Evolutionary conservation across 2,888 invertebrate species (phyloP).

Genomic region (Netelia fuscicornis): DNA sequence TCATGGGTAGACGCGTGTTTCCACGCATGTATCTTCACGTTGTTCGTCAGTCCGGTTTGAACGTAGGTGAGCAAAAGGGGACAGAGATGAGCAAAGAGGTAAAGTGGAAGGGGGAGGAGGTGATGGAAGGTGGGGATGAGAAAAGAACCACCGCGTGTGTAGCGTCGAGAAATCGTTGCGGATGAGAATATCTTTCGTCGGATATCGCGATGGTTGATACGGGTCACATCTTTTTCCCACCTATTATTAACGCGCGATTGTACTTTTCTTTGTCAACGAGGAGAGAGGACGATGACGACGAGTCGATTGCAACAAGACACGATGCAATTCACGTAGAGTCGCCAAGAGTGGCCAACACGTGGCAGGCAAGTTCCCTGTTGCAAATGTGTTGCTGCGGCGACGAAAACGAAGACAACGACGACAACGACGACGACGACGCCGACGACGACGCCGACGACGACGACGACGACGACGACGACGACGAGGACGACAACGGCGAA

Average conservation of each 20-base stretch:
- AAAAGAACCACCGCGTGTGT: slow-evolving; percentile 3
- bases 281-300: slow-evolving; percentile 63
- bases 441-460: slow-evolving; percentile 46
- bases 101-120: background rate
- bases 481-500: background rate
- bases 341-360: slow-evolving; percentile 46
- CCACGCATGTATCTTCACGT: slow-evolving; percentile 17
- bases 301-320: slow-evolving; percentile 52
- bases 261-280: slow-evolving; percentile 20
- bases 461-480: background rate
- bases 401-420: slow-evolving; percentile 16
- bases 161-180: slow-evolving; percentile 20
- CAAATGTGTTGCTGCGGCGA: slow-evolving; percentile 47
- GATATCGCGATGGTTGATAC: slow-evolving; percentile 26
- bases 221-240: slow-evolving; percentile 3
- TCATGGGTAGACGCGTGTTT: slow-evolving; percentile 1
- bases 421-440: slow-evolving; percentile 34
- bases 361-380: slow-evolving; percentile 41
- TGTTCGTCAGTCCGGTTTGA: slow-evolving; percentile 23
- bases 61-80: slow-evolving; percentile 8
- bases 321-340: slow-evolving; percentile 57
- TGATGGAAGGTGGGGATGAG: slow-evolving; percentile 44
- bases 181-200: slow-evolving; percentile 34
- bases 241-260: background rate
- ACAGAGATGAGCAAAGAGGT: background rate